Base-by-base conservation (phyloP, 1,140 invertebrate genomes). In the Lepidurus arcticus region DNA sequence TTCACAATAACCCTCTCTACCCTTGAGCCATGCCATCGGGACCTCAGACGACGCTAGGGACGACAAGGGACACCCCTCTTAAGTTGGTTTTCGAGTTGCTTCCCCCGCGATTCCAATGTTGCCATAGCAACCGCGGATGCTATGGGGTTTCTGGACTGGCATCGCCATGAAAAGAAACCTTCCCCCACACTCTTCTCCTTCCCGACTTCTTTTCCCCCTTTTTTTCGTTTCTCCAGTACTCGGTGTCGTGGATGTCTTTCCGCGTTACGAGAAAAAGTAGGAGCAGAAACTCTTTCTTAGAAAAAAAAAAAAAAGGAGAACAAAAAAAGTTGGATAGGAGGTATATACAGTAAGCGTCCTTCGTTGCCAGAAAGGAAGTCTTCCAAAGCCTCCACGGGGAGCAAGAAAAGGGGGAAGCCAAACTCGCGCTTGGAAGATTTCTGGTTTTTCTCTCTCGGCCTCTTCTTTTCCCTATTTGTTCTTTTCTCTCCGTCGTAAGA, bases 341-440 rank as follows among this genome's bases (percentile, higher is more conserved):
- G 53, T 65, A 65, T 65, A 65, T 65, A 21, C 53, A 65, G 21
- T 7, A 8, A 21, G 53, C 53, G 53, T 21, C 53, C 53, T 65
- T 65, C 53, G 53, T 21, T 65, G 53, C 53, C 53, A 65, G 53
- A 65, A 65, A 65, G 53, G 53, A 65, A 65, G 53, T 65, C 53
- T 65, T 21, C 53, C 53, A 65, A 65, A 65, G 53, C 53, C 53
- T 65, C 53, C 53, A n/a, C 53, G 53, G 53, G 53, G 53, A 65
- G 53, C 53, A 16, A 65, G 34, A 34, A 34, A 34, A 34, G 34
- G 13, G 53, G 53, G 53, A 65, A 65, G 53, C 53, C 53, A 65
- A 21, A 65, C n/a, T 65, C 53, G 53, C n/a, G 53, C 21, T 65
- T 65, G 53, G n/a, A 65, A 65, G 53, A 65, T 9, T 65, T 65